Percentiles rank a stretch among this genome's conserved stretches.
These are phyloP conservation scores for Chalcis sispes DNA, from an alignment of 2,888 invertebrate genomes.

Conservation along the genomic window DNA sequence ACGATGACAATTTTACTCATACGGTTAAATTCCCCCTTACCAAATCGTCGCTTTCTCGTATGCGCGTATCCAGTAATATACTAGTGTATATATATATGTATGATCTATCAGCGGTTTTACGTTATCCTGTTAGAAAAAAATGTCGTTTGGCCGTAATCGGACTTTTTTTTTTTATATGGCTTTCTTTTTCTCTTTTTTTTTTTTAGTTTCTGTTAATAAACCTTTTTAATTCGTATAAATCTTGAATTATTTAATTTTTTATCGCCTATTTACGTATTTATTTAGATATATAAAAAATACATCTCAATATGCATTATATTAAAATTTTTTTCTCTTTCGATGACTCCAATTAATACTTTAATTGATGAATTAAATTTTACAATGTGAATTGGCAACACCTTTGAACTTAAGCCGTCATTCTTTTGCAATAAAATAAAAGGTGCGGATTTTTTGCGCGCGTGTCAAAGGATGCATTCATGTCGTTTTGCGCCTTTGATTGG, in stretches of 20 bases:
- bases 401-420: constrained; percentile 22
- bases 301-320: too few relatives aligned
- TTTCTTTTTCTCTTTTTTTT: too few relatives aligned
- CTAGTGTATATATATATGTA: too few relatives aligned
- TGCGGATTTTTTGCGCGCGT: not conserved
- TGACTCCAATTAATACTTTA: too few relatives aligned
- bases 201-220: too few relatives aligned
- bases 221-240: too few relatives aligned
- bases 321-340: too few relatives aligned
- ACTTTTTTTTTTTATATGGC: too few relatives aligned
- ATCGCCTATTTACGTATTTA: too few relatives aligned
- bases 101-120: constrained; percentile 29
- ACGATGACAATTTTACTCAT: constrained; percentile 20
- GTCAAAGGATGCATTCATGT: constrained; percentile 26
- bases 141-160: constrained; percentile 9
- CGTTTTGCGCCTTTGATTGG: constrained; percentile 49
- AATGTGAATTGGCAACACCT: constrained; percentile 32
- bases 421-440: constrained; percentile 16
- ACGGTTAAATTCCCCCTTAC: constrained; percentile 12
- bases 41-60: constrained; percentile 6
- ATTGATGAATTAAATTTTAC: constrained; percentile 1
- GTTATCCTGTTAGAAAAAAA: constrained; percentile 3
- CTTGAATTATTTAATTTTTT: too few relatives aligned
- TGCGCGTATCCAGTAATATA: too few relatives aligned
- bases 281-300: too few relatives aligned